phyloP scores from a whole-genome alignment of 2,888 invertebrate genomes.

The Smittia sp. region DNA sequence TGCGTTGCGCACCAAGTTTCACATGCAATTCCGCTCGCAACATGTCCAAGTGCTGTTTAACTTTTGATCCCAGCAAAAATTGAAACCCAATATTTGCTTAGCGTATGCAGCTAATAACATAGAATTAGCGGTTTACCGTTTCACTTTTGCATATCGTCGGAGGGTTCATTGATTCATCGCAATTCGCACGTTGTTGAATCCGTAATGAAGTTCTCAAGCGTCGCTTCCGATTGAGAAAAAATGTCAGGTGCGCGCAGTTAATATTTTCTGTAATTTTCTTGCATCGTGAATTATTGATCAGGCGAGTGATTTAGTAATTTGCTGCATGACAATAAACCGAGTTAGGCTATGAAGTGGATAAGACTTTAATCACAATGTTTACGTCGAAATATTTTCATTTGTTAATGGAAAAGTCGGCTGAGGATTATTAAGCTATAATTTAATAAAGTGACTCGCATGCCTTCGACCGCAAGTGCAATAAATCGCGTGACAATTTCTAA shows the following conservation, averaged over 20 bases:
- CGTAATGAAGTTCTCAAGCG: background rate
- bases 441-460: background rate
- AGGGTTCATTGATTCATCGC: constrained; percentile 29
- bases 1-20: background rate
- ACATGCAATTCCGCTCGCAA: constrained; percentile 4
- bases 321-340: background rate
- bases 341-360: background rate
- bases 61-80: constrained; percentile 8
- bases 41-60: constrained; percentile 8
- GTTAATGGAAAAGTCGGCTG: background rate
- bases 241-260: background rate
- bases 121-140: constrained; percentile 7
- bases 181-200: constrained; percentile 18
- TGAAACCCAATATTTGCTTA: background rate
- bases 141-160: background rate
- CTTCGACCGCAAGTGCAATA: background rate
- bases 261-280: background rate
- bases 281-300: background rate
- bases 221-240: background rate
- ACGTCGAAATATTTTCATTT: background rate
- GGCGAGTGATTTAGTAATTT: background rate
- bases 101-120: constrained; percentile 22
- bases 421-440: background rate
- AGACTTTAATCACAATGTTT: constrained; percentile 7
- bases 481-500: constrained; percentile 24